Evolutionary conservation across 1,140 invertebrate species (phyloP).

Genomic region (Zaprionus lachaisei): DNA sequence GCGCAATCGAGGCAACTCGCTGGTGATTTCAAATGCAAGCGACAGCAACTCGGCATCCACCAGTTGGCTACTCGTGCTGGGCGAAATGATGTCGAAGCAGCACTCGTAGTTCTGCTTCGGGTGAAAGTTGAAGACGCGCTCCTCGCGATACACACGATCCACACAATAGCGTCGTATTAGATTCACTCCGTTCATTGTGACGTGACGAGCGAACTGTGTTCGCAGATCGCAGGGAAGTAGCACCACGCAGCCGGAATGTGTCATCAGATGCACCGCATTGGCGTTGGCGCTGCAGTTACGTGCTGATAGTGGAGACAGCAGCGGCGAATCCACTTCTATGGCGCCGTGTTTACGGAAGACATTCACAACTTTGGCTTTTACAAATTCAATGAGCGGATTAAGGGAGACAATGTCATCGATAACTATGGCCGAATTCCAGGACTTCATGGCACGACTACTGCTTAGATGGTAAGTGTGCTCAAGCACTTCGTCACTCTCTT

Average conservation of each 20-base stretch:
- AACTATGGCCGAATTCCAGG: slow-evolving; percentile 75
- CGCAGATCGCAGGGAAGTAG: slow-evolving; percentile 91
- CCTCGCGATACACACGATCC: slow-evolving; percentile 94
- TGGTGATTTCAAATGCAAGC: slow-evolving; percentile 91
- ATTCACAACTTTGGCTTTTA: slow-evolving; percentile 86
- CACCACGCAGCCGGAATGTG: slow-evolving; percentile 92
- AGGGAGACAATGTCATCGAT: slow-evolving; percentile 83
- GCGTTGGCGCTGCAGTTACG: slow-evolving; percentile 79
- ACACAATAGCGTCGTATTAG: slow-evolving; percentile 93
- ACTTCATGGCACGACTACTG: slow-evolving; percentile 79
- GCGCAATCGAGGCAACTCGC: slow-evolving; percentile 88
- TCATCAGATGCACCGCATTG: slow-evolving; percentile 91
- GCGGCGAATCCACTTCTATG: slow-evolving; percentile 89
- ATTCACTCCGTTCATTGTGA: slow-evolving; percentile 92
- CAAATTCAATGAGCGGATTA: slow-evolving; percentile 77
- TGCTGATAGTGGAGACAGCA: slow-evolving; percentile 90
- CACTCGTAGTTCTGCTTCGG: slow-evolving; percentile 95
- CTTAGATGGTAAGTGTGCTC: slow-evolving; percentile 92
- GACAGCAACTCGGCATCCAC: slow-evolving; percentile 94
- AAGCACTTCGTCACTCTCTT: slow-evolving; percentile 88
- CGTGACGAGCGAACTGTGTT: slow-evolving; percentile 91
- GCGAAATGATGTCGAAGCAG: slow-evolving; percentile 96
- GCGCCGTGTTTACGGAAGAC: slow-evolving; percentile 92
- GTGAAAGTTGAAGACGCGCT: slow-evolving; percentile 92
- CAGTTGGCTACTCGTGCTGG: slow-evolving; percentile 89